Conservation (phyloP, 2,888 invertebrate species). For the Serrognathus titanus region DNA sequence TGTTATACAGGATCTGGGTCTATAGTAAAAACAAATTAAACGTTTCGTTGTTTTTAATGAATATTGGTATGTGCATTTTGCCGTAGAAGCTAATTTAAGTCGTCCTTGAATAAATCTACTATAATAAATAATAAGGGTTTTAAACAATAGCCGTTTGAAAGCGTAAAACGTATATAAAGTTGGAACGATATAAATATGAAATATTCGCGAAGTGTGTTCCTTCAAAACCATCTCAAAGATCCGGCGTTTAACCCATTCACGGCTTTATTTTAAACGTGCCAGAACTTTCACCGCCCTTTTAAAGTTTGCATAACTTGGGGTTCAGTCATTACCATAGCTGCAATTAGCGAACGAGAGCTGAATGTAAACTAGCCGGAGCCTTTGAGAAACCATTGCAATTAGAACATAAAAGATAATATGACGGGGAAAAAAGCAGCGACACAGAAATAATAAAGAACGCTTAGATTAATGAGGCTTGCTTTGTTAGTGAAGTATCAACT, state of each 20-base stretch:
- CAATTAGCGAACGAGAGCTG: slow-evolving; percentile 42
- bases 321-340: slow-evolving; percentile 39
- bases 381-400: slow-evolving; percentile 41
- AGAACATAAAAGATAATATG: slow-evolving; percentile 44
- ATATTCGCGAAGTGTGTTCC: not conserved
- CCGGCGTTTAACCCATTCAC: slow-evolving; percentile 3
- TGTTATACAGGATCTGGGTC: too few relatives aligned
- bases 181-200: not conserved
- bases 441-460: slow-evolving; percentile 45
- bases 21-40: too few relatives aligned
- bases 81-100: too few relatives aligned
- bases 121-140: too few relatives aligned
- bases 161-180: not conserved
- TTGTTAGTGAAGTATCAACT: slow-evolving; percentile 36
- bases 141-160: not conserved
- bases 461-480: slow-evolving; percentile 44
- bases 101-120: too few relatives aligned
- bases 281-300: slow-evolving; percentile 38
- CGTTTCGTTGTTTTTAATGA: too few relatives aligned
- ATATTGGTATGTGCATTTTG: too few relatives aligned
- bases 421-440: slow-evolving; percentile 42
- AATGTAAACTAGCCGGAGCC: slow-evolving; percentile 41
- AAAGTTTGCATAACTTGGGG: slow-evolving; percentile 44
- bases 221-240: not conserved
- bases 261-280: slow-evolving; percentile 35